Evolutionary conservation across 2,888 invertebrate species (phyloP).

Genomic region (Drosophila pseudotakahashii): DNA sequence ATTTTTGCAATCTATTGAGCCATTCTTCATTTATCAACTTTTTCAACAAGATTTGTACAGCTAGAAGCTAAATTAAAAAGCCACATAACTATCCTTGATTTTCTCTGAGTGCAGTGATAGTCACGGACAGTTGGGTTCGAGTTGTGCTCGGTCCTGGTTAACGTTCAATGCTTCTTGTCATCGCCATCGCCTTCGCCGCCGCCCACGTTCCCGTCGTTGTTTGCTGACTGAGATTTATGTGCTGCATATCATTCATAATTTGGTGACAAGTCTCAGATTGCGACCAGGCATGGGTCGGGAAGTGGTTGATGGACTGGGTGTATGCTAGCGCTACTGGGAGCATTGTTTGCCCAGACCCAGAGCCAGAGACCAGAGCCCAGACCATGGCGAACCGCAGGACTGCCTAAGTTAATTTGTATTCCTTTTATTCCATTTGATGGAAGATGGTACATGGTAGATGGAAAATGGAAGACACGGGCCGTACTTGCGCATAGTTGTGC

Average conservation of each 20-base stretch:
- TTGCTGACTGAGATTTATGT: slow-evolving; percentile 76
- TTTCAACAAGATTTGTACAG: too few relatives aligned
- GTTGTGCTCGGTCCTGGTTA: slow-evolving; percentile 29
- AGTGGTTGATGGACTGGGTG: background rate
- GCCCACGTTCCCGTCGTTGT: slow-evolving; percentile 58
- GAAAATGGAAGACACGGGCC: slow-evolving; percentile 41
- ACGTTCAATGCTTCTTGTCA: slow-evolving; percentile 49
- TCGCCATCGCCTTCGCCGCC: slow-evolving; percentile 17
- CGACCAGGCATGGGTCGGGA: slow-evolving; percentile 25
- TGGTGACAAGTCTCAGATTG: slow-evolving; percentile 78
- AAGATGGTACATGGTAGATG: slow-evolving; percentile 25
- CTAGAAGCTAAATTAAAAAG: too few relatives aligned
- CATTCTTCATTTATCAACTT: too few relatives aligned
- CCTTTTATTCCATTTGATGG: slow-evolving; percentile 65
- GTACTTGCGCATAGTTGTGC: slow-evolving; percentile 35
- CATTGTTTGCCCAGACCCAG: slow-evolving; percentile 25
- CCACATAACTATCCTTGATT: background rate
- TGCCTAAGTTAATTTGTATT: slow-evolving; percentile 75
- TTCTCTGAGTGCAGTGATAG: slow-evolving; percentile 14
- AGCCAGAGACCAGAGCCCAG: slow-evolving; percentile 2
- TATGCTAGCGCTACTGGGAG: background rate
- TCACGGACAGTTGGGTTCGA: slow-evolving; percentile 34
- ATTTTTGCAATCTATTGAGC: too few relatives aligned
- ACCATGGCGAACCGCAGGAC: slow-evolving; percentile 43
- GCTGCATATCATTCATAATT: slow-evolving; percentile 78